phyloP scores from a whole-genome alignment of 2,888 invertebrate species.

The Colostygia pectinataria region DNA sequence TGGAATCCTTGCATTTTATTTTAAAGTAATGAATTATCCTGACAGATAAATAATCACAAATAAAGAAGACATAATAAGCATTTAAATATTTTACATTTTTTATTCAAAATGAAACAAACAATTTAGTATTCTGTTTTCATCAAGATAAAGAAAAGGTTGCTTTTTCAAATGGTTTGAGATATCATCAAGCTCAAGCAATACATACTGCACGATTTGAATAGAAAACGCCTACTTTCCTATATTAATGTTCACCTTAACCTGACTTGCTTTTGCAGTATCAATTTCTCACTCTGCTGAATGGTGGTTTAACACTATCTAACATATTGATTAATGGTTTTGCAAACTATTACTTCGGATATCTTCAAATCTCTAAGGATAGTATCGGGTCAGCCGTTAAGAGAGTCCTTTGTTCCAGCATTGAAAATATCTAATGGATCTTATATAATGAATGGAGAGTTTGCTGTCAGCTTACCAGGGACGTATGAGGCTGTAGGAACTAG shows the following conservation, averaged over 20 bases:
- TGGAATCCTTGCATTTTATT: too few relatives aligned
- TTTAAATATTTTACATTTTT: too few relatives aligned
- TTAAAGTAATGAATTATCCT: too few relatives aligned
- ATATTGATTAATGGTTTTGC: conserved; percentile 24
- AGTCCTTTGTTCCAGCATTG: conserved; percentile 84
- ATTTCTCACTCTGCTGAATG: conserved; percentile 47
- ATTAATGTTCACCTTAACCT: conserved; percentile 51
- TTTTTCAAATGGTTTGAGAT: conserved; percentile 8
- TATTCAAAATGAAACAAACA: too few relatives aligned
- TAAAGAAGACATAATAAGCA: too few relatives aligned
- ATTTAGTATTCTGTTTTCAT: neutral
- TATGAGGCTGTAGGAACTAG: conserved; percentile 91
- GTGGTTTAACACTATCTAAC: conserved; percentile 38
- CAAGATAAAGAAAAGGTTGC: neutral
- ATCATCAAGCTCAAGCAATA: conserved; percentile 49
- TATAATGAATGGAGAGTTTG: conserved; percentile 93
- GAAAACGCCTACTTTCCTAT: conserved; percentile 54
- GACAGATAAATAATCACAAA: too few relatives aligned
- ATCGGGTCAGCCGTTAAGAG: conserved; percentile 7
- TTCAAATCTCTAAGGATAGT: conserved; percentile 19
- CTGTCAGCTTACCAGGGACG: conserved; percentile 87
- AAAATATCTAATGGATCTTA: conserved; percentile 89
- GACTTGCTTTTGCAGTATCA: conserved; percentile 51
- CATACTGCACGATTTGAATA: conserved; percentile 56
- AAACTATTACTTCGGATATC: conserved; percentile 24